Percentiles rank a stretch among this genome's conserved stretches.
Conservation (phyloP, 2,113 vertebrate species). For the Zapus hudsonius region DNA sequence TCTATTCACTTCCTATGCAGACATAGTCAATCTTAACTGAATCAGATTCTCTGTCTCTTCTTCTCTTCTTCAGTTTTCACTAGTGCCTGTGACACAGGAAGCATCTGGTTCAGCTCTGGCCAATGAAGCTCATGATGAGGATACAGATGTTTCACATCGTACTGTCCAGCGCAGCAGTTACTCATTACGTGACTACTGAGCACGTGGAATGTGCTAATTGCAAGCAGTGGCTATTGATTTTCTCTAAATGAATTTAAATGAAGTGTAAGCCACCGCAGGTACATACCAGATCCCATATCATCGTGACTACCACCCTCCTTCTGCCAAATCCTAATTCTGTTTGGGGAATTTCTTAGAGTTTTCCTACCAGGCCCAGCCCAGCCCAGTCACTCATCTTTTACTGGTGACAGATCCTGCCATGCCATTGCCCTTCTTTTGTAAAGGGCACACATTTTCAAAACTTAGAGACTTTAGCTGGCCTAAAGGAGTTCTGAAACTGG, state of each 20-base stretch:
- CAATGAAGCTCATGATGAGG: background rate
- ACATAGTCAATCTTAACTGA: background rate
- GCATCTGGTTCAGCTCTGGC: background rate
- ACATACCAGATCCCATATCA: background rate
- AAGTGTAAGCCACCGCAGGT: background rate
- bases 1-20: background rate
- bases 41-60: conserved; percentile 8
- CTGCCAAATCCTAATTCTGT: background rate
- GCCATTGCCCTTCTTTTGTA: background rate
- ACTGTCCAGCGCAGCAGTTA: background rate
- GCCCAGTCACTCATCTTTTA: background rate
- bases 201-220: background rate
- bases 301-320: too few relatives aligned
- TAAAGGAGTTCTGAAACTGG: background rate
- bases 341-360: background rate
- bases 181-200: background rate
- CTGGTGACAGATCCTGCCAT: background rate
- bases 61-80: background rate
- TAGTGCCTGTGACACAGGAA: too few relatives aligned
- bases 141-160: background rate
- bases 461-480: background rate
- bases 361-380: too few relatives aligned
- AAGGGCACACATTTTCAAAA: background rate
- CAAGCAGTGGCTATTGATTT: background rate
- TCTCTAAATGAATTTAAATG: background rate